These are phyloP conservation scores for Drosophila takahashii DNA, from an alignment of 1,140 invertebrate species.

Conservation along the genomic window DNA sequence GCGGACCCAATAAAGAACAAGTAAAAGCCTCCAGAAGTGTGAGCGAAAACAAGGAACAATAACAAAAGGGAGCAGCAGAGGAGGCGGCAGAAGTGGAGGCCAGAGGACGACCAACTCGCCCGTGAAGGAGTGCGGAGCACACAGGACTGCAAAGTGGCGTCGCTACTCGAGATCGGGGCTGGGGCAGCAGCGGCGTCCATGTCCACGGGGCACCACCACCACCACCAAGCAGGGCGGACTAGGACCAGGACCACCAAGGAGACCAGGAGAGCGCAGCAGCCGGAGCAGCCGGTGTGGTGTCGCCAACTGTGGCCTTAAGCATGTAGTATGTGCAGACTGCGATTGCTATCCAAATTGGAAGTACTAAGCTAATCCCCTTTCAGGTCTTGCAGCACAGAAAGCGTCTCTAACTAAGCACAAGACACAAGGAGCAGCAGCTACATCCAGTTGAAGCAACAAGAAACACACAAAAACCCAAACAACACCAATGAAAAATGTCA, in stretches of 20 bases:
- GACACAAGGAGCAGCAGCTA: conserved; percentile 30
- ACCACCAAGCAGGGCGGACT: conserved; percentile 14
- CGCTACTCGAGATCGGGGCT: conserved; percentile 73
- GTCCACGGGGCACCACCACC: conserved; percentile 49
- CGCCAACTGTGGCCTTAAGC: conserved; percentile 83
- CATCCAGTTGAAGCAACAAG: conserved; percentile 54
- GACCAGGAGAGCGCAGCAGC: conserved; percentile 58
- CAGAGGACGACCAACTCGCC: conserved; percentile 55
- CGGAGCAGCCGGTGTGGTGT: conserved; percentile 78
- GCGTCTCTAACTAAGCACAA: conserved; percentile 41
- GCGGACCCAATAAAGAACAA: conserved; percentile 20
- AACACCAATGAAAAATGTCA: conserved; percentile 85
- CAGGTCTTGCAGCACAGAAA: conserved; percentile 43
- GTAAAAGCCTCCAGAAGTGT: conserved; percentile 35
- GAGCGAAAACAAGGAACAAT: conserved; percentile 61
- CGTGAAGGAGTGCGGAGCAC: conserved; percentile 60
- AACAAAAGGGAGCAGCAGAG: conserved; percentile 42
- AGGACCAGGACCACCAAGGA: conserved; percentile 39
- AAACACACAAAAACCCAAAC: conserved; percentile 70
- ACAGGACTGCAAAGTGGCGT: conserved; percentile 80
- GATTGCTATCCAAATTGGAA: background rate
- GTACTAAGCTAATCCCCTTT: background rate
- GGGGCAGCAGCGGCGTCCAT: conserved; percentile 81
- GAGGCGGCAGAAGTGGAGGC: conserved; percentile 8
- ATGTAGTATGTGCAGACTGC: conserved; percentile 70